Conservation (phyloP, 2,888 invertebrate species). For the Sinhomidia bicolor region DNA sequence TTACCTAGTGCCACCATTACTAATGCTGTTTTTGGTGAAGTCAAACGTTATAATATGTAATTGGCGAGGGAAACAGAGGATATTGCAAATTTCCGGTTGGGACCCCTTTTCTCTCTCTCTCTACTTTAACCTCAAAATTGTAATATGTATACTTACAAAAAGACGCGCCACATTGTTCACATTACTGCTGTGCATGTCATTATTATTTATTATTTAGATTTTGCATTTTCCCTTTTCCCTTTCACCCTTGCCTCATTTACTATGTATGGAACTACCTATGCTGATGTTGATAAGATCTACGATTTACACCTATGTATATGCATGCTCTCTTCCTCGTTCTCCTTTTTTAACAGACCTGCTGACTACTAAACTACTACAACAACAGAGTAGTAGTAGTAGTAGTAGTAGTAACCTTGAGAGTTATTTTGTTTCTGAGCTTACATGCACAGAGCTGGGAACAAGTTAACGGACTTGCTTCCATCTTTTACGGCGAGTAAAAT, state of each 20-base stretch:
- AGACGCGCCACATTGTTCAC: too few species aligned
- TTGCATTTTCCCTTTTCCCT: neutral
- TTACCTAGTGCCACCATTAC: neutral
- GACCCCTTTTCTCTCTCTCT: neutral
- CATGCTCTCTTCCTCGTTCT: neutral
- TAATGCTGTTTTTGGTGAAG: neutral
- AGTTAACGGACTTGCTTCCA: neutral
- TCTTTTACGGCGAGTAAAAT: neutral
- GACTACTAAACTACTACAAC: too few species aligned
- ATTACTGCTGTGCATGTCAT: neutral
- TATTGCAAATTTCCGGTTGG: constrained; percentile 68
- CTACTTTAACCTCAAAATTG: too few species aligned
- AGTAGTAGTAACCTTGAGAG: neutral
- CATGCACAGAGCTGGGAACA: neutral
- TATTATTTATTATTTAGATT: constrained; percentile 5
- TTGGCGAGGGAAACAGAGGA: constrained; percentile 28
- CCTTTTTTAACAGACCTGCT: neutral
- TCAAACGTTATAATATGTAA: neutral
- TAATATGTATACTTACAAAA: too few species aligned
- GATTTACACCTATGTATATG: too few species aligned
- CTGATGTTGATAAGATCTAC: too few species aligned
- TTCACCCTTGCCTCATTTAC: too few species aligned
- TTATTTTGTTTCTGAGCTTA: neutral
- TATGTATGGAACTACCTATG: too few species aligned
- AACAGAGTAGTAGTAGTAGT: too few species aligned